Evolutionary conservation across 2,113 vertebrate species (phyloP), one percentile per base, ranked within the genome.

Genomic region (Heterocephalus glaber): DNA sequence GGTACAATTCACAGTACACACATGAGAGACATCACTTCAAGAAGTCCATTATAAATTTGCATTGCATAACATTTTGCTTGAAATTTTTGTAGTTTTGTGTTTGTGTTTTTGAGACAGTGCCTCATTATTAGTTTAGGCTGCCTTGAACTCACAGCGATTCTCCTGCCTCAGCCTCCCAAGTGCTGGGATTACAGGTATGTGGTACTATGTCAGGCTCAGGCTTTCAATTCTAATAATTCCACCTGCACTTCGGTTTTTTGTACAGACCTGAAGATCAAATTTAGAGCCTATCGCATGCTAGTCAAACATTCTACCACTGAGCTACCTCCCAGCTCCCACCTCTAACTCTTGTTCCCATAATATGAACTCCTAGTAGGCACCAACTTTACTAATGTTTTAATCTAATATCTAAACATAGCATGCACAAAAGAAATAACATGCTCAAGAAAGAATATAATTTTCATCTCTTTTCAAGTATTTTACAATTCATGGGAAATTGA

Each of bases 401-500:
- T 81, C n/a, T 65, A 83, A 90, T 54, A 74, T 49, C 14, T 80
- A 93, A 79, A 86, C 24, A 95, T 35, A 97, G 90, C 65, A 74
- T 76, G 11, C 72, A 49, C 26, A 30, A 76, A 76, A 44, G 44
- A 76, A 47, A 76, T 16, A 76, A 76, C 44, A 91, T 35, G 33
- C n/a, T 95, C 83, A 95, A 86, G 63, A 92, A 92, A 85, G 77
- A 90, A 95, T 38, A 60, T 41, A 61, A 95, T 83, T 95, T 80
- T 93, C 41, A 92, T 30, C 49, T 89, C 26, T 90, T 92, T 49
- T 47, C 72, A 49, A 76, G 26, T 76, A 76, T 49, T 76, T 76
- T 30, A 76, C 72, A 76, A 76, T 47, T 26, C 72, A 35, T 3
- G 11, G 22, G 47, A 92, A 95, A 92, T 30, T 33, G 12, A 96